Evolutionary conservation across 2,113 vertebrate genomes (phyloP), one percentile per base, ranked within the genome.

Genomic region (Copsychus sechellarum): DNA sequence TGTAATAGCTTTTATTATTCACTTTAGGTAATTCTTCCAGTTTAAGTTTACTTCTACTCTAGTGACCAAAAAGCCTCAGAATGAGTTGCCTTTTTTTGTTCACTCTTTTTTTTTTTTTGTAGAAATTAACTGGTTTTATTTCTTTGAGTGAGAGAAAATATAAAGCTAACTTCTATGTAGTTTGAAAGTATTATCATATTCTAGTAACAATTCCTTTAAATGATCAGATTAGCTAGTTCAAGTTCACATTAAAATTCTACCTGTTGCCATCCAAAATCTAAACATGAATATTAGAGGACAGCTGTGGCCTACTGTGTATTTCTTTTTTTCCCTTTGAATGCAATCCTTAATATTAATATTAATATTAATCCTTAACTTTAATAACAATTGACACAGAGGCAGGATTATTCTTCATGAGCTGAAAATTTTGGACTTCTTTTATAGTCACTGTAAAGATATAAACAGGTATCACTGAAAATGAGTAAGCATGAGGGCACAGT

Each of bases 21-120:
- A 79, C 45, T 94, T 91, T 71, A 8, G 9, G 65, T 87, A 25
- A 79, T 23, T 90, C 48, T 57, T 81, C 12, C 40, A 40, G 40
- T 40, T 40, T 40, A 40, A 69, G 24, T 66, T 86, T 82, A 66
- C 29, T 82, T 73, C 86, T 90, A 48, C 42, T 91, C 31, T 69
- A 80, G 28, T 91, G 64, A 81, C 34, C 58, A 94, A 91, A 36
- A 92, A 73, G 34, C 33, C 56, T 95, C 40, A 77, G 88, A 94
- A 50, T 93, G 4, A 34, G n/a, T 81, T 24, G 3, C 8, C 5
- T 4, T 9, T 36, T 8, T 7, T 7, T 47, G 6, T 7, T 11
- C 12, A 11, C 12, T 38, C 12, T 38, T 11, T 38, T 38, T 38
- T 38, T 38, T 11, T 38, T 56, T 20, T 40, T 7, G 34, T 51